These are phyloP conservation scores for Hemibagrus guttatus DNA, from an alignment of 2,797 vertebrate genomes.

Conservation along the genomic window DNA sequence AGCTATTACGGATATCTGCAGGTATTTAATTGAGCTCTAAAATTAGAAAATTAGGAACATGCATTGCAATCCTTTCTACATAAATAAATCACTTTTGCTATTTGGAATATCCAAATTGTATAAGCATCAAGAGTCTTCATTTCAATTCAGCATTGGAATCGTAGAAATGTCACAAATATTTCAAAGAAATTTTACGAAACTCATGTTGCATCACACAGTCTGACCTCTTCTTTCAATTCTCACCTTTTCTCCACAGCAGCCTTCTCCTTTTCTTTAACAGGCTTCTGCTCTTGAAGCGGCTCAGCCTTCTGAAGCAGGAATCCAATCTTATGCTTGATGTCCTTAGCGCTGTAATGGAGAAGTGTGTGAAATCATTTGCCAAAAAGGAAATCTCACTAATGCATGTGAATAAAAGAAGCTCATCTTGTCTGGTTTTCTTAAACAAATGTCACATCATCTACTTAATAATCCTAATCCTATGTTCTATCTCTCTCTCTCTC, in stretches of 20 bases:
- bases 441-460: constrained; percentile 1
- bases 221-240: constrained; percentile 44
- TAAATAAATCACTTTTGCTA: neutral
- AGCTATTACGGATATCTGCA: neutral
- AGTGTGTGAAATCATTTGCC: neutral
- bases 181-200: neutral
- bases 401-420: neutral
- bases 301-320: constrained; percentile 90
- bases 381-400: neutral
- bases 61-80: neutral
- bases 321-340: constrained; percentile 91
- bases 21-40: neutral
- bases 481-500: too few species aligned
- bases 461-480: neutral
- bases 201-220: neutral
- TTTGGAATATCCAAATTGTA: neutral
- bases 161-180: neutral
- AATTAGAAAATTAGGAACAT: neutral
- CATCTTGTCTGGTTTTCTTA: neutral
- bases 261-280: constrained; percentile 76
- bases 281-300: constrained; percentile 73
- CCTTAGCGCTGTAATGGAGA: constrained; percentile 82
- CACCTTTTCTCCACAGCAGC: constrained; percentile 77
- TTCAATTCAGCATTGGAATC: neutral
- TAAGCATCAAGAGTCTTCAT: neutral